Conservation (phyloP, 2,113 vertebrate species). For the Micronycteris hirsuta region DNA sequence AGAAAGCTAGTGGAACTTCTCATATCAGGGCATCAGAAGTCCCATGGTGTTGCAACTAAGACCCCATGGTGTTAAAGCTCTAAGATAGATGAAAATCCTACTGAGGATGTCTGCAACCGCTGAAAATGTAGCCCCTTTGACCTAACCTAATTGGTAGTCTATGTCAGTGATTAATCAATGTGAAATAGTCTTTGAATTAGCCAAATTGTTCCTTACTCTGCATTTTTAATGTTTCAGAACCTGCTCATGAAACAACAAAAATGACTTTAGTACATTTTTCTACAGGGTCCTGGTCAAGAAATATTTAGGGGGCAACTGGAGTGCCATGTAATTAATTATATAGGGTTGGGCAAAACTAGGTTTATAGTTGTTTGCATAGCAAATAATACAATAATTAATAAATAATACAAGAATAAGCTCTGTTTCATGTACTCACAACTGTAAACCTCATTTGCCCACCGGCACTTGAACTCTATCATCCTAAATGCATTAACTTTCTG, state of each 20-base stretch:
- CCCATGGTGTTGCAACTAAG: neutral
- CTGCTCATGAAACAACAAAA: neutral
- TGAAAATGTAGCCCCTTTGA: neutral
- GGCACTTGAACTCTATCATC: accelerated
- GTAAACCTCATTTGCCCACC: neutral
- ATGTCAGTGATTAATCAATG: neutral
- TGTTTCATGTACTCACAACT: neutral
- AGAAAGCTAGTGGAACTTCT: neutral
- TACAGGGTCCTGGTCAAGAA: neutral
- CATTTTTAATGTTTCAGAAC: neutral
- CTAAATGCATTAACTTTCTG: neutral
- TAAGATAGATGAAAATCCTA: neutral
- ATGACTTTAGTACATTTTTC: neutral
- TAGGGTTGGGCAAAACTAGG: neutral
- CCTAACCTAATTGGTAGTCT: neutral
- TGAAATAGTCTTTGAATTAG: neutral
- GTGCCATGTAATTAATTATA: neutral
- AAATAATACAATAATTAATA: neutral
- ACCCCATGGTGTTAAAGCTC: neutral
- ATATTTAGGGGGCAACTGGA: neutral
- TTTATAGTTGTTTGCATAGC: neutral
- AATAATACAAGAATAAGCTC: neutral
- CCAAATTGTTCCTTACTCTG: neutral
- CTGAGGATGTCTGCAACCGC: neutral
- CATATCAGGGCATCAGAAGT: neutral